phyloP scores from a whole-genome alignment of 1,140 invertebrate genomes.

The Callitettix versicolor region DNA sequence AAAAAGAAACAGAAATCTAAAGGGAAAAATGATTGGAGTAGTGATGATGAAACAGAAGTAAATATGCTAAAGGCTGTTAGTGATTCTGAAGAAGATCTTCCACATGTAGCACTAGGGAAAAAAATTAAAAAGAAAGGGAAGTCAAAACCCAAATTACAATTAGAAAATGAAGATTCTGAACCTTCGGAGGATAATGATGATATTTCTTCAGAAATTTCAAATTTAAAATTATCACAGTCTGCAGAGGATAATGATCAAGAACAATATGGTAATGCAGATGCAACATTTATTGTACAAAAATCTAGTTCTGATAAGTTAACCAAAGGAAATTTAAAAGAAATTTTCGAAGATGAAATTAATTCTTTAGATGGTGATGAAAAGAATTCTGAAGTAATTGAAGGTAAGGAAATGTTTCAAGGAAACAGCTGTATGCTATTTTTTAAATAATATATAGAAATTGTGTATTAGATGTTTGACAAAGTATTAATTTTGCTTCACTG shows the following conservation, averaged over 20 bases:
- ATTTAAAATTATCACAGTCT: background rate
- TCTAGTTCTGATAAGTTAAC: background rate
- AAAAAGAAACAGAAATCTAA: constrained; percentile 21
- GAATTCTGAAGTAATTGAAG: constrained; percentile 6
- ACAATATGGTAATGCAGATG: constrained; percentile 2
- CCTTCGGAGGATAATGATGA: constrained; percentile 31
- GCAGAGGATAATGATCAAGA: background rate
- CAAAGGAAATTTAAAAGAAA: constrained; percentile 1
- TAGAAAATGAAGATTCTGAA: constrained; percentile 16
- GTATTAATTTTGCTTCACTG: constrained; percentile 12
- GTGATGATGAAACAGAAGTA: constrained; percentile 14
- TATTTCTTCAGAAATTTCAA: background rate
- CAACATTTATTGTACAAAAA: constrained; percentile 21
- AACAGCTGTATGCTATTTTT: no score
- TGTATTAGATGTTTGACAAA: constrained; percentile 18
- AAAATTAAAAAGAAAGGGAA: constrained; percentile 9
- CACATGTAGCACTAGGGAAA: background rate
- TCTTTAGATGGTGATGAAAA: constrained; percentile 19
- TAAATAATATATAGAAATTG: no score
- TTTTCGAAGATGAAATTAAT: constrained; percentile 10
- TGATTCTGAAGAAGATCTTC: constrained; percentile 6
- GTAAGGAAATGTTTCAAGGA: no score
- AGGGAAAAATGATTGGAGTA: constrained; percentile 22
- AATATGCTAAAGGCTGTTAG: constrained; percentile 9
- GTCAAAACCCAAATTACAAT: constrained; percentile 1